Percentiles rank a stretch among this genome's conserved stretches.
Evolutionary conservation across 2,797 vertebrate species (phyloP).

Genomic region (Acanthornis magna): DNA sequence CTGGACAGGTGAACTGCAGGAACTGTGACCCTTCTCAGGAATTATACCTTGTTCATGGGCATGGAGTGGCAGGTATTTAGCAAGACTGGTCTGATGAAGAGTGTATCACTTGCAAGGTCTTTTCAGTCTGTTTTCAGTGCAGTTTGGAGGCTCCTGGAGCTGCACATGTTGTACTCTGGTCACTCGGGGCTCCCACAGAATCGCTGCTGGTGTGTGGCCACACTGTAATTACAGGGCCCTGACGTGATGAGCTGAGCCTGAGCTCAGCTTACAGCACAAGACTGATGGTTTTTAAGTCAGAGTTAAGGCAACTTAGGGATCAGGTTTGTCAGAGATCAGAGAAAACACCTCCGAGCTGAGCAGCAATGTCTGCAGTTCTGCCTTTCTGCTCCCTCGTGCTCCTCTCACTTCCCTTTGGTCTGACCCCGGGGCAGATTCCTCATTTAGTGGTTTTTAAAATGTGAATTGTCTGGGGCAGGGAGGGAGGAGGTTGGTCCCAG

Average conservation of each 20-base stretch:
- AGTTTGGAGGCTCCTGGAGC: neutral
- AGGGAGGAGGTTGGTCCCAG: neutral
- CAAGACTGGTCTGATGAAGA: neutral
- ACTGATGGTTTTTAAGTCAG: constrained; percentile 47
- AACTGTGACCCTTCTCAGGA: neutral
- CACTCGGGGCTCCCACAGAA: neutral
- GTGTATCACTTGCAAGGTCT: neutral
- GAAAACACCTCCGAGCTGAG: neutral
- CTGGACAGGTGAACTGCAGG: neutral
- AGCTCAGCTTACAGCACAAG: constrained; percentile 73
- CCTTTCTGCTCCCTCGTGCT: neutral
- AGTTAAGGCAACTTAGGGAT: neutral
- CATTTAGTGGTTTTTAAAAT: neutral
- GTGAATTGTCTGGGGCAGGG: neutral
- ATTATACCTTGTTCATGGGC: neutral
- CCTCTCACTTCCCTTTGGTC: neutral
- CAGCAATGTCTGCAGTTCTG: accelerated
- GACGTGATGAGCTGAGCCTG: constrained; percentile 78
- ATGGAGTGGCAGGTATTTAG: neutral
- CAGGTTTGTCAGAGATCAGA: neutral
- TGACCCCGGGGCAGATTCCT: neutral
- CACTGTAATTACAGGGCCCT: constrained; percentile 80
- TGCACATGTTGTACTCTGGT: accelerated
- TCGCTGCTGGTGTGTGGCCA: constrained; percentile 73
- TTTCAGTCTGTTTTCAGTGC: neutral